Base-by-base conservation (phyloP, 2,888 invertebrate genomes). In the Trissoscelio sp. region DNA sequence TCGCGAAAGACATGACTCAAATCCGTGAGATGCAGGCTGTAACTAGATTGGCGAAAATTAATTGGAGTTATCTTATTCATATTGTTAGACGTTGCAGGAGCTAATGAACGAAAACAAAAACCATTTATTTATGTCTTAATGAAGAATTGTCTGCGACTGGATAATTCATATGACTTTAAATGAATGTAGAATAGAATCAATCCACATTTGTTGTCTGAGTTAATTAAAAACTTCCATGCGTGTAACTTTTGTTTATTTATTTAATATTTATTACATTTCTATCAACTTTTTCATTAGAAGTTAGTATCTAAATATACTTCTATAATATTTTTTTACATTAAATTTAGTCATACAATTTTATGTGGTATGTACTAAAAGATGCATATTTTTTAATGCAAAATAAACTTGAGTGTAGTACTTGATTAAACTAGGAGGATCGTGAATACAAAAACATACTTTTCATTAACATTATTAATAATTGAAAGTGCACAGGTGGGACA, bases 21-120 rank as follows among this genome's bases (percentile, higher is more conserved):
- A 80, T 62, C 55, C 55, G 44, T 22, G 42, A 34, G 14, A 70
- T 44, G n/a, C 31, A 34, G 11, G 18, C 20, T 64, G 42, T 34
- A 42, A 64, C 22, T 42, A 44, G 62, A 70, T 70, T 48, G 48
- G 37, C 18, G 37, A 48, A 37, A 46, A 70, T 70, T 70, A 67
- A 55, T 57, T 57, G 69, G 14, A 46, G 46, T 69, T 69, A 57
- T 69, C 57, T 46, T 57, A 69, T 69, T 69, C 44, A 16, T 55
- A 55, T 55, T 42, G 24, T 44, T 69, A 44, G 44, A 55, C 11
- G 42, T 16, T n/a, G 14, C 16, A 53, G 20, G 11, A 28, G 53
- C 53, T 53, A 67, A 67, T 53, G 24, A 67, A 51, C 39, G 9
- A 3, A 14, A 12, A 67, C 53, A 42, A 53, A 67, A 53, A 53